These are phyloP conservation scores for Cataglyphis hispanica DNA, from an alignment of 1,140 invertebrate genomes.

Conservation along the genomic window DNA sequence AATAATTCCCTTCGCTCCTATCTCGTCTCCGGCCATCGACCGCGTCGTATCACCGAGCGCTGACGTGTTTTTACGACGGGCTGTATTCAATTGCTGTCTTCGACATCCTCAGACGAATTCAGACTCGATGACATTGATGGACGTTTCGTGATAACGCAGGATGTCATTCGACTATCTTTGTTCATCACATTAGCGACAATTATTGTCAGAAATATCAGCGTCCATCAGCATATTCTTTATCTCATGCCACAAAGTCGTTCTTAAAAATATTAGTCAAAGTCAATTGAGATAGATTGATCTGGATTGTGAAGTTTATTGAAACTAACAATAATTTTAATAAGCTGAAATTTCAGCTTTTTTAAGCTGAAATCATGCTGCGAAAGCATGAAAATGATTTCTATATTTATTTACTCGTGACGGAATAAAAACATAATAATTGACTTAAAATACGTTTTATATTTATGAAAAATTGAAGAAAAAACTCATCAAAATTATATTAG, in stretches of 20 bases:
- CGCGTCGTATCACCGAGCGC: conserved; percentile 50
- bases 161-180: conserved; percentile 1
- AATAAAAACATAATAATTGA: not conserved
- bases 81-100: conserved; percentile 50
- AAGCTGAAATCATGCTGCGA: not conserved
- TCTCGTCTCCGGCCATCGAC: conserved; percentile 16
- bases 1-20: conserved; percentile 36
- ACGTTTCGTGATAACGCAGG: conserved; percentile 17
- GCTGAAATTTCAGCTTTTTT: not conserved
- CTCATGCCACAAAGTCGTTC: not conserved
- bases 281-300: not conserved
- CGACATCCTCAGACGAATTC: conserved; percentile 18
- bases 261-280: not conserved
- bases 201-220: conserved; percentile 27
- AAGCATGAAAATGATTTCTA: not conserved
- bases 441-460: not conserved
- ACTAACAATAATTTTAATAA: conserved; percentile 34
- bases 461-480: not conserved
- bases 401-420: not conserved
- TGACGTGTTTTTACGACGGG: conserved; percentile 42
- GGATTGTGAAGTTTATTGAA: conserved; percentile 11
- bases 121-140: conserved; percentile 35
- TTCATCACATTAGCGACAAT: conserved; percentile 25
- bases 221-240: conserved; percentile 3
- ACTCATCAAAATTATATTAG: not conserved